Percentiles rank a stretch among this genome's conserved stretches.
phyloP scores from a whole-genome alignment of 2,888 invertebrate species.

The Chrysina gloriosa region DNA sequence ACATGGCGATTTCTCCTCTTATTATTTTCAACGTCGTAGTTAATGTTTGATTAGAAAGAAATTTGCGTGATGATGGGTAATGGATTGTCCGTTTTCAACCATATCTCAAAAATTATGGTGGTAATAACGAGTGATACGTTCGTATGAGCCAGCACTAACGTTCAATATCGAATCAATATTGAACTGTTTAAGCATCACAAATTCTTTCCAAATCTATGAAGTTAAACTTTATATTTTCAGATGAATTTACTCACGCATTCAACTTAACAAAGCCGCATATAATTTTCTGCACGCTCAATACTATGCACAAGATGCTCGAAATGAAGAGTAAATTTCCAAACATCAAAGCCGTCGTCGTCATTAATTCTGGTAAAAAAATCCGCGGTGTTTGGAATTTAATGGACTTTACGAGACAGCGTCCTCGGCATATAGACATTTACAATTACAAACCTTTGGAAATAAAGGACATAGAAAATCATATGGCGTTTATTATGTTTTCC shows the following conservation, averaged over 20 bases:
- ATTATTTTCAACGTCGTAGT: too few species aligned
- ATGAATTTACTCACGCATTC: conserved; percentile 51
- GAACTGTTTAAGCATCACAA: too few species aligned
- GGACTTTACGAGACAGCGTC: conserved; percentile 19
- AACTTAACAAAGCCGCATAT: conserved; percentile 60
- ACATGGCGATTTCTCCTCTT: too few species aligned
- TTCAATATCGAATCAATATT: too few species aligned
- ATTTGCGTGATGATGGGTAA: too few species aligned
- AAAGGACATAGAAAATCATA: conserved; percentile 44
- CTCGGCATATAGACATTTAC: neutral
- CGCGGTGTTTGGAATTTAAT: conserved; percentile 8
- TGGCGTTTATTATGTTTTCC: conserved; percentile 67
- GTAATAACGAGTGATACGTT: too few species aligned
- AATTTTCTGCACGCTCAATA: conserved; percentile 43
- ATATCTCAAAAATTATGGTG: too few species aligned
- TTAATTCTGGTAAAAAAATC: neutral
- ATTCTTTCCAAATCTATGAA: too few species aligned
- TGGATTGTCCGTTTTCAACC: too few species aligned
- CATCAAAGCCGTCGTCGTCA: conserved; percentile 18
- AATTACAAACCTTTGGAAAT: conserved; percentile 22
- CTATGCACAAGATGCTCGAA: conserved; percentile 70
- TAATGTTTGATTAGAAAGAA: too few species aligned
- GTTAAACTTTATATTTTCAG: too few species aligned
- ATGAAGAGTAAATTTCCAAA: conserved; percentile 58
- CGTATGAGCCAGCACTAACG: too few species aligned